Base-by-base conservation (phyloP, 2,888 invertebrate species). In the Ochropleura leucogaster region DNA sequence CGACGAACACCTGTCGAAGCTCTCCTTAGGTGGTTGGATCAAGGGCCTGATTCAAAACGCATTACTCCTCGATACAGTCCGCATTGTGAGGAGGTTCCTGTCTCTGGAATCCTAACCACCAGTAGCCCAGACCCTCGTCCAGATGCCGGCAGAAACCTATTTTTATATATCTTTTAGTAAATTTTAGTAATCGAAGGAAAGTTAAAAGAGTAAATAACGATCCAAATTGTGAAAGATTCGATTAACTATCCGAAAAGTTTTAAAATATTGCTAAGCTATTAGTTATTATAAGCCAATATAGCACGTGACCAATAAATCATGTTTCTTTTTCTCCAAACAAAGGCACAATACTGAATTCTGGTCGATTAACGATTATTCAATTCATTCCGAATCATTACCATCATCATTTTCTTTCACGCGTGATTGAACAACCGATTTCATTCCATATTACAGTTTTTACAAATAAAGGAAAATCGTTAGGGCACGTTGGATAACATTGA, bases 331-430 rank as follows among this genome's bases (percentile, higher is more conserved):
- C 57, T 66, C 66, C 72, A 75, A 82, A 85, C 83, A 85, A 82
- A 74, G 62, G 69, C 78, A 51, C 59, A 73, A 74, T 81, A 74
- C 68, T 70, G 62, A 64, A 72, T 72, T 85, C 74, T 80, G 68
- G 74, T 78, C 77, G 82, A 84, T 77, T 85, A 85, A 80, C 78
- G 78, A 79, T 78, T 77, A 84, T 80, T 79, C 78, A 86, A 83
- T 86, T 80, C 81, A 85, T 86, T 86, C 87, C 84, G 64, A 86
- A 85, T 84, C 79, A 86, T 86, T 86, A 82, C 82, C 76, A 74
- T 85, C 73, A 79, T 81, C 70, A 77, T 86, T 77, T 83, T 84
- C 78, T 80, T 85, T 82, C 66, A 63, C 82, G 72, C 77, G 59
- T 78, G 73, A 86, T 65, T 75, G 79, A 72, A 72, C 79, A 71